Evolutionary conservation across 2,888 invertebrate genomes (phyloP).

Genomic region (Epirrhoe tristata): DNA sequence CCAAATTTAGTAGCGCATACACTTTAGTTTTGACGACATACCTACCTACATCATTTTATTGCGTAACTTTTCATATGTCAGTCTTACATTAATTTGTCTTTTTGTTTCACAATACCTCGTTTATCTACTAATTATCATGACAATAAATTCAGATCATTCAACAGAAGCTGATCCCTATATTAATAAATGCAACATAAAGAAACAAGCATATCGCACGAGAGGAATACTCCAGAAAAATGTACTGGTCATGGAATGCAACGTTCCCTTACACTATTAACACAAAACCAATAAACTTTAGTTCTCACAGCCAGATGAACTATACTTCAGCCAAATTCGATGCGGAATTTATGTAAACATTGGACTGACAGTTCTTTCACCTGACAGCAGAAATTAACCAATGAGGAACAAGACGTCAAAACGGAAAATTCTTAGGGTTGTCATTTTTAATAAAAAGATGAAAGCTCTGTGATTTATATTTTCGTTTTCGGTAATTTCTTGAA

Average conservation of each 20-base stretch:
- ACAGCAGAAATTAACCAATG: no score
- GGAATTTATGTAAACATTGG: no score
- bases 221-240: constrained; percentile 17
- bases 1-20: constrained; percentile 1
- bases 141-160: constrained; percentile 12
- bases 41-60: constrained; percentile 1
- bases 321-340: no score
- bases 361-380: no score
- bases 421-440: no score
- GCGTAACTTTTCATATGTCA: constrained; percentile 18
- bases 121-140: constrained; percentile 13
- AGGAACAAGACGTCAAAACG: no score
- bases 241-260: constrained; percentile 35
- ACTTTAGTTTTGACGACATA: not conserved
- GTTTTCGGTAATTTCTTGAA: no score
- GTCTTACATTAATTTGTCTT: constrained; percentile 34
- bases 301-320: constrained; percentile 38
- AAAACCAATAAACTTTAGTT: constrained; percentile 31
- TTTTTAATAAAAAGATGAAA: no score
- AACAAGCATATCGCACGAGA: constrained; percentile 15
- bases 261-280: constrained; percentile 36
- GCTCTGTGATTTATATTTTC: no score
- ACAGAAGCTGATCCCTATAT: constrained; percentile 8
- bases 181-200: constrained; percentile 24
- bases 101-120: constrained; percentile 26